A percentile compares a stretch with the other conserved stretches of the same genome.
Evolutionary conservation across 2,888 invertebrate genomes (phyloP).

Genomic region (Caenorhabditis sp.): DNA sequence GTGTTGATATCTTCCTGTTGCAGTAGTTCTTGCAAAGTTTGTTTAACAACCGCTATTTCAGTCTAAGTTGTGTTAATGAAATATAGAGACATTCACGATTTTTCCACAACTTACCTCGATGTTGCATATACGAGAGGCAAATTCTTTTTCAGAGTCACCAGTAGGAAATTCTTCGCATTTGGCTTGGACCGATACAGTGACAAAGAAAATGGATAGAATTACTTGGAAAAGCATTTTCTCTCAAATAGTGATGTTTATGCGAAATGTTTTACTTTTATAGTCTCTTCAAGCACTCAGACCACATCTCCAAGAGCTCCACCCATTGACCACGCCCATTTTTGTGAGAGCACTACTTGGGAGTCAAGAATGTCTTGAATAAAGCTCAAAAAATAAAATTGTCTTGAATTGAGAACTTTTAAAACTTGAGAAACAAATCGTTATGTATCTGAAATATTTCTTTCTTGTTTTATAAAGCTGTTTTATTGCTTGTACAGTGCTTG

Average conservation of each 20-base stretch:
- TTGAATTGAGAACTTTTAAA: too few relatives aligned
- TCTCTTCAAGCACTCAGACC: constrained; percentile 2
- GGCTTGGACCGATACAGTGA: constrained; percentile 48
- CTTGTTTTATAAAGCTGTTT: too few relatives aligned
- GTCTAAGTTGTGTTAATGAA: constrained; percentile 43
- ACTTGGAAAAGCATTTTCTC: constrained; percentile 57
- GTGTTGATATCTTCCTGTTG: constrained; percentile 64
- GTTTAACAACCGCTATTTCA: constrained; percentile 67
- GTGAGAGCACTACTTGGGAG: neutral
- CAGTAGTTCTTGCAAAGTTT: constrained; percentile 73
- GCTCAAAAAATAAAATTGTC: too few relatives aligned
- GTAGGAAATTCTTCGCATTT: constrained; percentile 68
- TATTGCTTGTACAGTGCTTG: too few relatives aligned
- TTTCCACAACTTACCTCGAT: constrained; percentile 62
- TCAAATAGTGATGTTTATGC: constrained; percentile 44
- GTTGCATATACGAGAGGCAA: constrained; percentile 65
- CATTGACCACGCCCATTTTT: constrained; percentile 34
- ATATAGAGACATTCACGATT: neutral
- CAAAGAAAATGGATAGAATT: constrained; percentile 40
- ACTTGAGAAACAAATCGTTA: too few relatives aligned
- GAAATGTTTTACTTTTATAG: constrained; percentile 21
- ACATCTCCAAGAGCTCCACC: constrained; percentile 28
- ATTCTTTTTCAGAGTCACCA: constrained; percentile 40
- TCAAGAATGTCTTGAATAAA: too few relatives aligned
- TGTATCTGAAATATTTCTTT: too few relatives aligned